Evolutionary conservation across 2,113 vertebrate species (phyloP).

Genomic region (Pachyramphus minor): DNA sequence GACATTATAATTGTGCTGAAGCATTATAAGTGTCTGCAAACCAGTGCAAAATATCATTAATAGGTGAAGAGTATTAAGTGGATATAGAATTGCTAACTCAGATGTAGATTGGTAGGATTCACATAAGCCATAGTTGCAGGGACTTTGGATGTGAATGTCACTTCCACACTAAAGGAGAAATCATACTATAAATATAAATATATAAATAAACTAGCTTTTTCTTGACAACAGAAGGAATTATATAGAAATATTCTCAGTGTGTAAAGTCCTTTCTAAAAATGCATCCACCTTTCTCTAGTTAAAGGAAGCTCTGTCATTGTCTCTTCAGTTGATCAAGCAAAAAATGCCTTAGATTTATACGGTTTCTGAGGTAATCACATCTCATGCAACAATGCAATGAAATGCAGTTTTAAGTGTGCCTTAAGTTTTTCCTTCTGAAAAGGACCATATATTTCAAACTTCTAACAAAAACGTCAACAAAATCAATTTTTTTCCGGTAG

Average conservation of each 20-base stretch:
- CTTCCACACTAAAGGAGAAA: not conserved
- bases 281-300: not conserved
- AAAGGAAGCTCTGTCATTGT: not conserved
- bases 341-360: not conserved
- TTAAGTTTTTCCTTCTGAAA: not conserved
- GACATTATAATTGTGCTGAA: not conserved
- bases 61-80: not conserved
- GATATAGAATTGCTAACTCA: not conserved
- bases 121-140: not conserved
- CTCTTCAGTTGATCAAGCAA: not conserved
- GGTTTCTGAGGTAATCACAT: not conserved
- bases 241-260: not conserved
- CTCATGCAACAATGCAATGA: not conserved
- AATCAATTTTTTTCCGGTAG: not conserved
- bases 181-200: fast-evolving
- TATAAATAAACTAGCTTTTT: not conserved
- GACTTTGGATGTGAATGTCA: not conserved
- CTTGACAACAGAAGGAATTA: not conserved
- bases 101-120: not conserved
- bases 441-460: not conserved
- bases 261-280: not conserved
- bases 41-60: not conserved
- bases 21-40: not conserved
- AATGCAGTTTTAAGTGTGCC: not conserved
- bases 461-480: not conserved